Base-by-base conservation (phyloP, 92 coral and sea anemone species). In the Siderastrea radians region DNA sequence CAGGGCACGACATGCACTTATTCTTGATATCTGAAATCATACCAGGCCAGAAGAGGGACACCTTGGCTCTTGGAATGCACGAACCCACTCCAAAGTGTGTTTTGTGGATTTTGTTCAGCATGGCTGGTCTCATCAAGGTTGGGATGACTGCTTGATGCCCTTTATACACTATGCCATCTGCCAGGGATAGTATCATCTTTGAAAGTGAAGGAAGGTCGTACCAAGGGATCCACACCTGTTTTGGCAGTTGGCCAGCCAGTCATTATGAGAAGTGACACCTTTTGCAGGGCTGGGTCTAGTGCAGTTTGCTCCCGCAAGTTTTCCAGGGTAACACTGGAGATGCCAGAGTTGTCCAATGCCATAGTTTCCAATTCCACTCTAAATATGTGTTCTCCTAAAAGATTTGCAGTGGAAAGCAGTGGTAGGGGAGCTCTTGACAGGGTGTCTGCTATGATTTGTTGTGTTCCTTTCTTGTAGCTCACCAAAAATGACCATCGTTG, bases 31-130 rank as follows among this genome's bases (percentile, higher is more conserved):
- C 84, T 54, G 80, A 55, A 57, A 80, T 62, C 80, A 79, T 87
- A n/a, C 86, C 81, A 26, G 86, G 91, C 81, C 91, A 86, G 47
- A 78, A 78, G 68, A 86, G 71, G 78, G 85, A 75, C 43, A 57
- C 68, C 75, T 68, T 86, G 70, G 90, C 84, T 60, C 90, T 79
- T 69, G 68, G 80, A 70, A 86, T 17, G 66, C 69, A 26, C 13
- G 86, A 70, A 15, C 74, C 80, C 49, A 68, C 49, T 86, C 85
- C 90, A 44, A 82, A 71, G 58, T 79, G 77, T 38, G 74, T 89
- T 77, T 69, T 73, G 62, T 90, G 93, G 13, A 90, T 84, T 72
- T 83, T 83, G 16, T 66, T 78, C 7, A 66, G 58, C 80, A 90
- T 84, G 51, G 84, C 75, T 12, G 44, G 76, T 50, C 88, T 52